phyloP scores from a whole-genome alignment of 2,113 vertebrate genomes.

The Lophotis ruficrista region DNA sequence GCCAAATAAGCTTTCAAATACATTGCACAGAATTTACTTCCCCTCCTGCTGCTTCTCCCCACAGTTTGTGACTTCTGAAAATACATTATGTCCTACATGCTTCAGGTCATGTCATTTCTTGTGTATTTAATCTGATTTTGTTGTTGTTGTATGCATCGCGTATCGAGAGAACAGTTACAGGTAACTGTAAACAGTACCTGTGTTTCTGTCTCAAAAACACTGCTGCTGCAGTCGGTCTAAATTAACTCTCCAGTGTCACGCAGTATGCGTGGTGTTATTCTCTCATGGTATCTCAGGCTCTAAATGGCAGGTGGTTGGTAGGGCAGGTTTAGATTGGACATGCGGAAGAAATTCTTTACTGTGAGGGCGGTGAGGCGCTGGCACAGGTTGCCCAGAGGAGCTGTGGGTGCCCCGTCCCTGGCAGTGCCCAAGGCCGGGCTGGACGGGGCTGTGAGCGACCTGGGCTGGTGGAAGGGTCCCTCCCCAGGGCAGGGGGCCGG shows the following conservation, averaged over 20 bases:
- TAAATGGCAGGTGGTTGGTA: neutral
- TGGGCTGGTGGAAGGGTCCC: neutral
- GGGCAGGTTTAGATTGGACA: neutral
- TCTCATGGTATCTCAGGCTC: neutral
- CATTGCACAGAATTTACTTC: neutral
- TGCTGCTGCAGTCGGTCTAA: neutral
- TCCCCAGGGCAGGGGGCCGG: neutral
- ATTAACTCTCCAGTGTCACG: neutral
- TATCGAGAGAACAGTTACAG: neutral
- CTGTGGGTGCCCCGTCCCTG: neutral
- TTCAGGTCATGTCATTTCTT: neutral
- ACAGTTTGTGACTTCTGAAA: neutral
- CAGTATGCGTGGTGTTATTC: neutral
- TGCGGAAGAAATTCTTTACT: neutral
- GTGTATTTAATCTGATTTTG: neutral
- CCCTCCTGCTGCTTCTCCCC: accelerated
- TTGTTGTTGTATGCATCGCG: neutral
- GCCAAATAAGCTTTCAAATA: neutral
- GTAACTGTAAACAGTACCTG: neutral
- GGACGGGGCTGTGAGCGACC: accelerated
- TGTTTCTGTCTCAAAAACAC: neutral
- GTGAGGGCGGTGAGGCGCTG: accelerated
- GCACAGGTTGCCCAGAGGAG: neutral
- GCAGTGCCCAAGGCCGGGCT: neutral
- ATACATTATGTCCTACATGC: neutral